Conservation (phyloP, 1,140 invertebrate species). For the Drosophila pruinosa region DNA sequence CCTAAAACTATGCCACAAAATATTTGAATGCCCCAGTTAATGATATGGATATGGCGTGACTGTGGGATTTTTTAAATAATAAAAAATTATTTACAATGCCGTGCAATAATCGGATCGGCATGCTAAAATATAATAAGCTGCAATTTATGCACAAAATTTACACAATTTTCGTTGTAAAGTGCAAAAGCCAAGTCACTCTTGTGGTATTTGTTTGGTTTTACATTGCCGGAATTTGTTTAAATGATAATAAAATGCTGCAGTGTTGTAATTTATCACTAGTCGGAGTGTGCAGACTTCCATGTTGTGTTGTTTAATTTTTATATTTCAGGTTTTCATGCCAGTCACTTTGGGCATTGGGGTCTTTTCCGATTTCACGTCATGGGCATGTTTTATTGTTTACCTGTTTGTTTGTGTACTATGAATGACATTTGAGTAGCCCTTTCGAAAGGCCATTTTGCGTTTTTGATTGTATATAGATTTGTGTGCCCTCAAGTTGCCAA, state of each 20-base stretch:
- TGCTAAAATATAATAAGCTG: conserved; percentile 52
- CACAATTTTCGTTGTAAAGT: conserved; percentile 58
- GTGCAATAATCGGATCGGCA: conserved; percentile 51
- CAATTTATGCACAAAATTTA: conserved; percentile 53
- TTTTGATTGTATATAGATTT: conserved; percentile 31
- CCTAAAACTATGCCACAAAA: conserved; percentile 47
- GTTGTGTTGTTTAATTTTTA: conserved; percentile 40
- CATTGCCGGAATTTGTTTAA: conserved; percentile 53
- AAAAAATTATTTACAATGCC: conserved; percentile 25
- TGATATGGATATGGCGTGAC: conserved; percentile 40
- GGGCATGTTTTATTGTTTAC: conserved; percentile 34
- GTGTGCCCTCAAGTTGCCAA: conserved; percentile 36
- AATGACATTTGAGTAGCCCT: conserved; percentile 15
- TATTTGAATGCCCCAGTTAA: conserved; percentile 43
- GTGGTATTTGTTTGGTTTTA: not conserved
- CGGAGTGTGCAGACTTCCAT: not conserved
- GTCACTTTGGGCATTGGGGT: conserved; percentile 2
- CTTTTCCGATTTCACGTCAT: conserved; percentile 26
- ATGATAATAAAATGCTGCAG: conserved; percentile 71
- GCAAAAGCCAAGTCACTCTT: not conserved
- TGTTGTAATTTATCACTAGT: conserved; percentile 61
- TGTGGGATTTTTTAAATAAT: conserved; percentile 8
- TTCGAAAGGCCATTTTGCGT: conserved; percentile 24
- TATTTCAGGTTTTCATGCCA: conserved; percentile 46
- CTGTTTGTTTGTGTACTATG: not conserved